Conservation (phyloP, 1,140 invertebrate species). For the Mycetomoellerius zeteki region DNA sequence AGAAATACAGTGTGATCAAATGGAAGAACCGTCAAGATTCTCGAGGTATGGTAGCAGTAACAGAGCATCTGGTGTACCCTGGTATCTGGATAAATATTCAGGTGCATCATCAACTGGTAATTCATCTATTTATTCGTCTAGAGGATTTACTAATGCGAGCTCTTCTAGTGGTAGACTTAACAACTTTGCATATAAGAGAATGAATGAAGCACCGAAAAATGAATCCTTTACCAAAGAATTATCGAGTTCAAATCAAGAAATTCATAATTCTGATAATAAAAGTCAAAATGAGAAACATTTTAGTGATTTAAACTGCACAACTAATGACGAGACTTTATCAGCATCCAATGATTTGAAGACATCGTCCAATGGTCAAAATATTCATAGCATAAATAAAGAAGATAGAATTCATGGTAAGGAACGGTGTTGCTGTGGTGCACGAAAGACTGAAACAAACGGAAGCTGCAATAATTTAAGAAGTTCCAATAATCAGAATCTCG, state of each 20-base stretch:
- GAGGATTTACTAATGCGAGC: constrained; percentile 72
- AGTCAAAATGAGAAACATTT: constrained; percentile 58
- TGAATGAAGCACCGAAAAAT: constrained; percentile 61
- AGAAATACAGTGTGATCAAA: constrained; percentile 90
- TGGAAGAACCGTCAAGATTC: constrained; percentile 89
- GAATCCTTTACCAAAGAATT: constrained; percentile 56
- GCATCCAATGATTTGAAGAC: constrained; percentile 24
- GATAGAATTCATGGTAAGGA: constrained; percentile 64
- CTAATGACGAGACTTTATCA: constrained; percentile 19
- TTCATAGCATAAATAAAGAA: constrained; percentile 59
- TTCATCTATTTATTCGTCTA: constrained; percentile 68
- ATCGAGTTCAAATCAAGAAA: constrained; percentile 69
- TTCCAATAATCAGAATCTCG: constrained; percentile 32
- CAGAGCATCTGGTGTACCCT: constrained; percentile 87
- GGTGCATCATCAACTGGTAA: constrained; percentile 57
- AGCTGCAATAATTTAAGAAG: constrained; percentile 28
- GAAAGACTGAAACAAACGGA: constrained; percentile 33
- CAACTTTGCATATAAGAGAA: constrained; percentile 77
- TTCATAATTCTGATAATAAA: constrained; percentile 13
- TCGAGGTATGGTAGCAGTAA: constrained; percentile 88
- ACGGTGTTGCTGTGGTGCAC: background rate
- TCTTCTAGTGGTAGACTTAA: constrained; percentile 71
- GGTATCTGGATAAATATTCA: constrained; percentile 89
- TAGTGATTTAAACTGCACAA: background rate
- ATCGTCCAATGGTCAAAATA: constrained; percentile 16